phyloP scores from a whole-genome alignment of 2,888 invertebrate species.

The Amblyjoppa proteus region DNA sequence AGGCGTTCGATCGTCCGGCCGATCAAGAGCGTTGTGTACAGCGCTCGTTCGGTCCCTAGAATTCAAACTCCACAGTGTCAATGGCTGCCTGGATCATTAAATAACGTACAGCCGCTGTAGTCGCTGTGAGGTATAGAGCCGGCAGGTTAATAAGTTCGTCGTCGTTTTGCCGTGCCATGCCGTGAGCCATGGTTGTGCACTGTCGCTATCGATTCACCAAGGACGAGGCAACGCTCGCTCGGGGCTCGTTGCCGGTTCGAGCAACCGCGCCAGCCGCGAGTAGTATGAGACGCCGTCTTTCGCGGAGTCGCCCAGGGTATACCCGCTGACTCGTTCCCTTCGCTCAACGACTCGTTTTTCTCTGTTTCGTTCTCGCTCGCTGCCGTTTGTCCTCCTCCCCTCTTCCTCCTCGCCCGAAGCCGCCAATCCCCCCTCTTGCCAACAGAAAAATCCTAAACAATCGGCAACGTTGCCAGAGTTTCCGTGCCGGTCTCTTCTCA shows the following conservation, averaged over 20 bases:
- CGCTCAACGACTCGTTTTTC: slow-evolving; percentile 28
- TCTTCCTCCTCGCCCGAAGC: slow-evolving; percentile 43
- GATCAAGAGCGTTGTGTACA: not conserved
- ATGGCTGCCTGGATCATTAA: slow-evolving; percentile 37
- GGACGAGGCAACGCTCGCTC: slow-evolving; percentile 56
- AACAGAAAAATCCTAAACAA: slow-evolving; percentile 81
- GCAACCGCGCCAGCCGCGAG: slow-evolving; percentile 26
- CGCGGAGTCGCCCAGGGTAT: slow-evolving; percentile 7
- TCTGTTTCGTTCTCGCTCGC: slow-evolving; percentile 31
- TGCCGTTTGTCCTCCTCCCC: slow-evolving; percentile 31
- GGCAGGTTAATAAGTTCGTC: slow-evolving; percentile 58
- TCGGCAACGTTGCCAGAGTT: slow-evolving; percentile 79
- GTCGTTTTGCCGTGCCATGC: slow-evolving; percentile 24
- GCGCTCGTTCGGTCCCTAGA: not conserved
- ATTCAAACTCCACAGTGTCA: slow-evolving; percentile 6
- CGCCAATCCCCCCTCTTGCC: slow-evolving; percentile 30
- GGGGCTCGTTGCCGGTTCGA: slow-evolving; percentile 30
- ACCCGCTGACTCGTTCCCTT: slow-evolving; percentile 24
- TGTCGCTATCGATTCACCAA: slow-evolving; percentile 67
- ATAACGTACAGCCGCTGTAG: slow-evolving; percentile 39
- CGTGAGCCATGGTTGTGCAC: slow-evolving; percentile 27
- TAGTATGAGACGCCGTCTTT: slow-evolving; percentile 5
- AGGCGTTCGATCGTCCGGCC: not conserved
- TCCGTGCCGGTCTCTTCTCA: slow-evolving; percentile 55
- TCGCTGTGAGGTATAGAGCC: slow-evolving; percentile 15